Conservation (phyloP, 2,113 vertebrate species). For the Pyxicephalus adspersus region DNA sequence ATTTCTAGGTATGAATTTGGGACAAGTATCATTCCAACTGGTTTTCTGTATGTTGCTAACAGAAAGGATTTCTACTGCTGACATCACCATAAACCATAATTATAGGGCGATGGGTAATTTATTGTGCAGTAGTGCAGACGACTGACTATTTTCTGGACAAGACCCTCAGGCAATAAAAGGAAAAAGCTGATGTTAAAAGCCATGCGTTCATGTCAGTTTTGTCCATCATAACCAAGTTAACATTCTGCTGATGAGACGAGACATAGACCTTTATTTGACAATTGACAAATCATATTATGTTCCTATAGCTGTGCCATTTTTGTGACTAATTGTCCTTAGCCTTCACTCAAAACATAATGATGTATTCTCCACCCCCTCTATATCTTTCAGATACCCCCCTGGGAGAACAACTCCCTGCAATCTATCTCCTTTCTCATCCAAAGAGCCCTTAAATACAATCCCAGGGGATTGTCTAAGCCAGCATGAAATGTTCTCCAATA, state of each 20-base stretch:
- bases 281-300: conserved; percentile 38
- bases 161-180: background rate
- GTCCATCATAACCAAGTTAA: conserved; percentile 45
- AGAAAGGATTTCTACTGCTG: background rate
- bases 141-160: background rate
- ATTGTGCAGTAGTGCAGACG: background rate
- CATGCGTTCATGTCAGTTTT: background rate
- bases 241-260: conserved; percentile 29
- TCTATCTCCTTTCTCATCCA: conserved; percentile 3
- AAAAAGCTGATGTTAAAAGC: background rate
- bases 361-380: conserved; percentile 5
- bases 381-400: conserved; percentile 17
- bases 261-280: conserved; percentile 7
- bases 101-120: background rate
- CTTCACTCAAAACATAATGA: conserved; percentile 45
- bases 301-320: conserved; percentile 45
- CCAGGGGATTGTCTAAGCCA: conserved; percentile 20
- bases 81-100: conserved; percentile 16
- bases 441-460: conserved; percentile 20
- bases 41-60: conserved; percentile 30
- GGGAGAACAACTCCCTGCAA: conserved; percentile 29
- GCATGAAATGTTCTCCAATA: conserved; percentile 12
- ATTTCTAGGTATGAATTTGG: conserved; percentile 32
- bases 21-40: conserved; percentile 34
- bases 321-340: conserved; percentile 44